Base-by-base conservation (phyloP, 1,140 invertebrate genomes). In the Caenorhabditis remanei region DNA sequence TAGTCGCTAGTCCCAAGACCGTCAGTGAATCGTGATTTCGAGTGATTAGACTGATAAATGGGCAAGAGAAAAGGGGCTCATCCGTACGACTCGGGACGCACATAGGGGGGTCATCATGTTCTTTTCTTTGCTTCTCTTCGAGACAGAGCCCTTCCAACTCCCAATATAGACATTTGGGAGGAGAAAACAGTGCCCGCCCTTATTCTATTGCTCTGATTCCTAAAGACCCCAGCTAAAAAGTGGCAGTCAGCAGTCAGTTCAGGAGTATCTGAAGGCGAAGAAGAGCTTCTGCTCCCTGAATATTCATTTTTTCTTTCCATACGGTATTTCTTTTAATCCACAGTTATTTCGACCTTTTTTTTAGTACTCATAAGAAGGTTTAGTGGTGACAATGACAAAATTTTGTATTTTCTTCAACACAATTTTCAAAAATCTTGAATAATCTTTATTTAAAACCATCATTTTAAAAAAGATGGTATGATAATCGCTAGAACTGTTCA, bases 1-100 rank as follows among this genome's bases (percentile, higher is more conserved):
- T 50, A 79, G 71, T 53, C 40, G 46, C 46, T 53, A 79, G 71
- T 79, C 71, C 71, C 9, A 79, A 79, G 71, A 50, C 46, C 46
- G 46, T 79, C 71, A 79, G 71, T 50, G 71, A 79, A 50, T 79
- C 71, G 71, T 79, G 71, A 79, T 79, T 79, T 79, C 21, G n/a
- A 79, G 71, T 79, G 71, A 79, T 79, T 79, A 79, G 40, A 50
- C 46, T 79, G 71, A 79, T 79, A 79, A 79, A 79, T 48, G n/a
- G 46, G 43, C 32, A 24, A 79, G n/a, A 50, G 46, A 50, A 50
- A 48, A 32, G 11, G 46, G 46, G 71, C 71, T 79, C 46, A 79
- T 79, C 71, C 71, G 32, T 53, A 21, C 63, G 63, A 40, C 63
- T 40, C 63, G 40, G 71, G 14, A n/a, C 71, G 21, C 65, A 5